Percentiles rank a stretch among this genome's conserved stretches.
phyloP scores from a whole-genome alignment of 2,797 vertebrate species.

The Pterois miles region DNA sequence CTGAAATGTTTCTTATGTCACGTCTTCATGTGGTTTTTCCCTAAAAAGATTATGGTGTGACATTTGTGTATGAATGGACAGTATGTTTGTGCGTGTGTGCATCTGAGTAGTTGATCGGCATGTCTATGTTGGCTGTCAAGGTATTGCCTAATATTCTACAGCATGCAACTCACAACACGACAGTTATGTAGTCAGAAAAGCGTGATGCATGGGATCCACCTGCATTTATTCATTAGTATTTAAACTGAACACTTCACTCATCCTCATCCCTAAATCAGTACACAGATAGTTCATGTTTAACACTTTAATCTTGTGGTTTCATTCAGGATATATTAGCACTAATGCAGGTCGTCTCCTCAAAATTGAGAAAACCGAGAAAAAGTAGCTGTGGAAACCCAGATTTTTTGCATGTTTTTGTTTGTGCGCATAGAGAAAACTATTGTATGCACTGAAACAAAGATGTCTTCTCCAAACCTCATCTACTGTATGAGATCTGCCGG shows the following conservation, averaged over 20 bases:
- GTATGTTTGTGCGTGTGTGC: not conserved
- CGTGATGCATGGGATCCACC: constrained; percentile 3
- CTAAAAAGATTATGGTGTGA: not conserved
- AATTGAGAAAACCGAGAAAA: not conserved
- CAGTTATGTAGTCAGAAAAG: not conserved
- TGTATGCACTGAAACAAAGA: not conserved
- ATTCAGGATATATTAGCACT: not conserved
- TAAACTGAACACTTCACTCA: not conserved
- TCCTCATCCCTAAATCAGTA: not conserved
- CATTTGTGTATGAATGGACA: not conserved
- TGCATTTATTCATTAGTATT: not conserved
- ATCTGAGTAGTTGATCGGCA: too few species aligned
- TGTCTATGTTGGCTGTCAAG: not conserved
- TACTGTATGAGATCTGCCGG: not conserved
- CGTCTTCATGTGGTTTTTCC: not conserved
- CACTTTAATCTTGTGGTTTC: not conserved
- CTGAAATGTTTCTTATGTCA: not conserved
- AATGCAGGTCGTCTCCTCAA: too few species aligned
- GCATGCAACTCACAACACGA: constrained; percentile 8
- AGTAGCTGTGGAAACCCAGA: not conserved
- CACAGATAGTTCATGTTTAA: not conserved
- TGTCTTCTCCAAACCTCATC: not conserved
- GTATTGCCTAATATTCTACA: not conserved
- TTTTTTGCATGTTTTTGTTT: not conserved
- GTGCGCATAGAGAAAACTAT: not conserved